Conservation (phyloP, 2,797 vertebrate species). For the Hypotaenidia philippensis region DNA sequence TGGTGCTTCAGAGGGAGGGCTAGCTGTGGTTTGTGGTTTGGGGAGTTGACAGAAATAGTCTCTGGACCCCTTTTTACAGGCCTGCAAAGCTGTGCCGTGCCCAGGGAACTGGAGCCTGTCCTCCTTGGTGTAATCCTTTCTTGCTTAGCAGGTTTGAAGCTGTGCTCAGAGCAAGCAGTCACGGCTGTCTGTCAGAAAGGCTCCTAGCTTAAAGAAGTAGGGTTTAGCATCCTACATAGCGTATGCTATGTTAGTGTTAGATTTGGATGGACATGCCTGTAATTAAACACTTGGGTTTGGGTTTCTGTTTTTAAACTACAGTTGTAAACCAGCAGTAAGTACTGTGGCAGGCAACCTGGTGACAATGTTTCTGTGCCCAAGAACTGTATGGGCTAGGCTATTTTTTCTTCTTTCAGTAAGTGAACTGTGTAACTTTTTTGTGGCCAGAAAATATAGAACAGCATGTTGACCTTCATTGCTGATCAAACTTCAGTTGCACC, state of each 20-base stretch:
- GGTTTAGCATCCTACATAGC: not conserved
- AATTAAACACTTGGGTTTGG: constrained; percentile 24
- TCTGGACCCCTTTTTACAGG: constrained; percentile 34
- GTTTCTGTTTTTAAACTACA: constrained; percentile 25
- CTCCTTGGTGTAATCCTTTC: constrained; percentile 11
- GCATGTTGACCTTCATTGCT: not conserved
- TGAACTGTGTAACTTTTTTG: constrained; percentile 13
- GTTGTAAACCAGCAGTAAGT: not conserved
- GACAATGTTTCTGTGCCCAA: not conserved
- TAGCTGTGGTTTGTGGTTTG: constrained; percentile 62
- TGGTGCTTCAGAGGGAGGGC: constrained; percentile 35
- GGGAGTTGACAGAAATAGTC: constrained; percentile 58
- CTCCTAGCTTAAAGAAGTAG: not conserved
- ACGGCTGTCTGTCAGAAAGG: not conserved
- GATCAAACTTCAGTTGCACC: constrained; percentile 29
- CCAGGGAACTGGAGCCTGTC: not conserved
- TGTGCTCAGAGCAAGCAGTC: not conserved
- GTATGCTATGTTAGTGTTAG: not conserved
- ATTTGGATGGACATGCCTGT: not conserved
- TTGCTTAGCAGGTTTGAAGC: constrained; percentile 25
- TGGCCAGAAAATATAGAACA: constrained; percentile 28
- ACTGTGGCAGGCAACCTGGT: not conserved
- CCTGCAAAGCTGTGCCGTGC: constrained; percentile 12
- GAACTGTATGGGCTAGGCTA: not conserved
- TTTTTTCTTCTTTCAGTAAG: not conserved